Base-by-base conservation (phyloP, 2,113 vertebrate genomes). In the Channa argus region DNA sequence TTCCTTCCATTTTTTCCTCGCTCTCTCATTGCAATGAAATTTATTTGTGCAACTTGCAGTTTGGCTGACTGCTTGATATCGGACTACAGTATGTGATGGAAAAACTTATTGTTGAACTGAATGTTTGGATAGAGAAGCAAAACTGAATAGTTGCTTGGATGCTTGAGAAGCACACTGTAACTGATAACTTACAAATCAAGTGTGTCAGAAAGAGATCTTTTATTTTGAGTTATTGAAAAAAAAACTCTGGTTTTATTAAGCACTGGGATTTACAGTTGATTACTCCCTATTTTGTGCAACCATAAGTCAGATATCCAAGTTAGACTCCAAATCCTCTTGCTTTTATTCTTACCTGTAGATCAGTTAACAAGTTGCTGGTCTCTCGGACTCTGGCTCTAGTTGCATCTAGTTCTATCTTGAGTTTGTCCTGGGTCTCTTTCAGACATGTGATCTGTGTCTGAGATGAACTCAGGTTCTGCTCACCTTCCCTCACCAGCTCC, bases 371-470 rank as follows among this genome's bases (percentile, higher is more conserved):
- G 88, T 97, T 97, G 66, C 95, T 96, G 63, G 97, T 96, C 86
- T 99, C 97, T 73, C 96, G 92, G 55, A 99, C 94, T 39, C 95
- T 91, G 62, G 91, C 93, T 89, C 96, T 94, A 1, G 96, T 96
- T 41, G 95, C 87, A 8, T 98, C 96, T 2, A 99, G 91, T 47
- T 99, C 98, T 2, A 95, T 94, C 66, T 95, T 95, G 44, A 99
- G 96, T 64, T 96, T 97, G 83, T 96, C 95, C 86, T 98, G 97
- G 45, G 96, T 95, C 71, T 97, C 96, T 63, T 95, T 97, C 84
- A 98, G 95, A 84, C 92, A 96, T 63, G 89, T 91, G 77, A 99
- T 98, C 85, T 98, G 96, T 0, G 92, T 95, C 87, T 98, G 96
- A 0, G 98, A 96, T 47, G 95, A 96, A 4, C 93, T 91, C 43